Base-by-base conservation (phyloP, 1,140 invertebrate species). In the Calephelis nemesis region DNA sequence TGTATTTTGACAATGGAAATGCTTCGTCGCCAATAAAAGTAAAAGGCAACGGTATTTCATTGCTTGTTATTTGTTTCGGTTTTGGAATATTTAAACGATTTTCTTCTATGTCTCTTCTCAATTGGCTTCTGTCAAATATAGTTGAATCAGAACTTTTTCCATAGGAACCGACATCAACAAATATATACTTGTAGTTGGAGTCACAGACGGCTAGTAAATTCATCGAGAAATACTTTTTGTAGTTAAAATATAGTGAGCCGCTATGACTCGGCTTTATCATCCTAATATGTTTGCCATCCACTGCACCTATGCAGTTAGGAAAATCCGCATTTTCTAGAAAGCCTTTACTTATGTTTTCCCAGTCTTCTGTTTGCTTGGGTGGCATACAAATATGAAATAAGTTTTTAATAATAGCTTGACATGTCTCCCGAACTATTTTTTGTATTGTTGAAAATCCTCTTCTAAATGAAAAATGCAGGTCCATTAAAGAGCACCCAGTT, bases 331-430 rank as follows among this genome's bases (percentile, higher is more conserved):
- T 67, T 67, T 67, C 68, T 64, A 64, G 50, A 65, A 64, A 72
- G 65, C 62, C 52, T 64, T 68, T 65, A 58, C 49, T 60, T 42
- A 71, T 68, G 49, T 64, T 68, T 68, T 68, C 30, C 63, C 66
- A 65, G 11, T 68, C 66, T 67, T 64, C 13, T 71, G 62, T 50
- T 68, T 68, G 45, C n/a, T n/a, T 71, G 65, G 62, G 70, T 68
- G 66, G 66, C 63, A 65, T 67, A 65, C 52, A 68, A 68, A 71
- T 68, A 71, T 68, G 40, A 67, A 71, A 71, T 54, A 65, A 60
- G 47, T 63, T 71, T 67, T 71, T 71, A 64, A 71, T 71, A 52
- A 67, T 65, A 68, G 66, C 62, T 71, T 71, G 70, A 60, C 70
- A 71, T 47, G 62, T 68, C 42, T 60, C 15, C 15, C 15, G 15